Percentiles rank a stretch among this genome's conserved stretches.
Evolutionary conservation across 2,797 vertebrate genomes (phyloP).

Genomic region (Morelia viridis): DNA sequence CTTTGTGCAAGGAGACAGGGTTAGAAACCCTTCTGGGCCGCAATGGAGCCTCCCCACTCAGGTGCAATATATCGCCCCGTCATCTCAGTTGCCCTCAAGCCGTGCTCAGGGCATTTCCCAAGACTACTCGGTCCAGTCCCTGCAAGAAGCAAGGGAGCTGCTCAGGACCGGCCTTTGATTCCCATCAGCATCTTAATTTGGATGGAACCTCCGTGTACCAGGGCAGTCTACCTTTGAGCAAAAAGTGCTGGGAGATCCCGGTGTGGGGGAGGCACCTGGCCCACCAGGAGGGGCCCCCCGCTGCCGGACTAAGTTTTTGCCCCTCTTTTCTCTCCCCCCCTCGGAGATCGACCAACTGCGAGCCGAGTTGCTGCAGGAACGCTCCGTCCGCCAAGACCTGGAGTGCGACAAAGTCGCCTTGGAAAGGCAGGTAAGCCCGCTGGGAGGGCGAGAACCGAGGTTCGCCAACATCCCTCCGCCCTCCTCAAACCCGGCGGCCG

Average conservation of each 20-base stretch:
- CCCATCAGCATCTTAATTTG: background rate
- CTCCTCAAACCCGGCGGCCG: no score
- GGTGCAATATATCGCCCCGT: background rate
- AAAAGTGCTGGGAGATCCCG: background rate
- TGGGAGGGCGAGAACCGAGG: background rate
- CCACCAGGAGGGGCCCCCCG: background rate
- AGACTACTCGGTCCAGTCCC: background rate
- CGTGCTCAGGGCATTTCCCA: no score
- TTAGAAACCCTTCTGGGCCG: background rate
- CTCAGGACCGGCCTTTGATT: background rate
- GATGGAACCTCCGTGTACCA: background rate
- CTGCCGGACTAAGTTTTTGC: background rate
- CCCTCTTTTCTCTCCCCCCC: background rate
- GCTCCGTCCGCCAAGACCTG: conserved; percentile 89
- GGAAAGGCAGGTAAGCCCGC: conserved; percentile 86
- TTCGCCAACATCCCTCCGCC: no score
- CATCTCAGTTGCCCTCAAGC: background rate
- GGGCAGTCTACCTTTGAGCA: background rate
- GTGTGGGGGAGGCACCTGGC: background rate
- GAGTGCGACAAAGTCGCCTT: conserved; percentile 92
- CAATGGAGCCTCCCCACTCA: background rate
- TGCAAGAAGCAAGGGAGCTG: background rate
- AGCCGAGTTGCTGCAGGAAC: conserved; percentile 91
- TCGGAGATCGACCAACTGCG: conserved; percentile 88
- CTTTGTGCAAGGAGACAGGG: background rate